Conservation (phyloP, 2,797 vertebrate genomes). For the Pangasius macronema region DNA sequence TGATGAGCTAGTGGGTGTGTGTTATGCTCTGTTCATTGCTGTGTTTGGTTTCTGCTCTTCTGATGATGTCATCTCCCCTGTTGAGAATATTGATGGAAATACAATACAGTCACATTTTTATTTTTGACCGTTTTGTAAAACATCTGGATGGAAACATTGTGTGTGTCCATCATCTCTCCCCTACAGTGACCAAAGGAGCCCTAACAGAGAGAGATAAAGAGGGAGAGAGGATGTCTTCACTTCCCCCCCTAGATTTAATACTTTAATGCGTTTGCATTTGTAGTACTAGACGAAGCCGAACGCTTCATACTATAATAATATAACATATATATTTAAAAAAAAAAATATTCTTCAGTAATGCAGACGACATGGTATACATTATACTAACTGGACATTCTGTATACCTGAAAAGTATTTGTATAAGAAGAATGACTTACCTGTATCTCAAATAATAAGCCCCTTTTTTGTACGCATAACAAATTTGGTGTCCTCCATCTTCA, state of each 20-base stretch:
- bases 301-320: neutral
- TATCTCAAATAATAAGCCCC: slow-evolving; percentile 54
- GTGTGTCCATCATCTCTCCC: slow-evolving; percentile 76
- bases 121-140: slow-evolving; percentile 18
- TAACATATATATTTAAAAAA: too few relatives aligned
- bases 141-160: slow-evolving; percentile 36
- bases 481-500: slow-evolving; percentile 77
- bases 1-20: neutral
- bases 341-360: neutral
- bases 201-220: slow-evolving; percentile 73
- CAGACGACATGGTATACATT: slow-evolving; percentile 59
- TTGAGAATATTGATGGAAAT: neutral
- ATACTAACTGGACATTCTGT: slow-evolving; percentile 55
- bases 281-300: slow-evolving; percentile 8
- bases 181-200: slow-evolving; percentile 77
- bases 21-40: neutral
- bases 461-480: slow-evolving; percentile 58
- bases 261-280: slow-evolving; percentile 21
- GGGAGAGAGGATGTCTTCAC: slow-evolving; percentile 77
- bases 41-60: neutral
- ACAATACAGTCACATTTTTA: neutral
- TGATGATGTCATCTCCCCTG: neutral
- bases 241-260: slow-evolving; percentile 58
- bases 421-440: slow-evolving; percentile 42
- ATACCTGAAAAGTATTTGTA: slow-evolving; percentile 53